Conservation (phyloP, 2,888 invertebrate species). For the Mythimna lalbum region DNA sequence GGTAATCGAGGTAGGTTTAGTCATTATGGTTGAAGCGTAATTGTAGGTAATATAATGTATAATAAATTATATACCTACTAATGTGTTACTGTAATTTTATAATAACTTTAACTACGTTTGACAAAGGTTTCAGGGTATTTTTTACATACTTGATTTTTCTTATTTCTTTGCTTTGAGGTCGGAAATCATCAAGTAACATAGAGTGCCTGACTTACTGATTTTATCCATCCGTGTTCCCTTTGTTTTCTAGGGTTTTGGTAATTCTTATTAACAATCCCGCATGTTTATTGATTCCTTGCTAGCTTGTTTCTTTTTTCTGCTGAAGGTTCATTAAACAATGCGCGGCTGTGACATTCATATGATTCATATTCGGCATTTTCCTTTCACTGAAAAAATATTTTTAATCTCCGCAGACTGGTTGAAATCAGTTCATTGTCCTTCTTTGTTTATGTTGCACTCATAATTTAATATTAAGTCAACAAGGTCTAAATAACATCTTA, state of each 20-base stretch:
- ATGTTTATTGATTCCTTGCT: conserved; percentile 1
- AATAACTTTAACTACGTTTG: neutral
- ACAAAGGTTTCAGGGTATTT: neutral
- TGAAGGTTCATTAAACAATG: neutral
- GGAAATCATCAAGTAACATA: too few relatives aligned
- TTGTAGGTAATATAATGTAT: conserved; percentile 11
- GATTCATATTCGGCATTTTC: conserved; percentile 9
- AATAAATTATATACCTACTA: conserved; percentile 9
- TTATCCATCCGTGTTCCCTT: too few relatives aligned
- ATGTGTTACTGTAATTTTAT: conserved; percentile 1
- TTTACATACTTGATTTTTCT: neutral
- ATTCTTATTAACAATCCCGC: too few relatives aligned
- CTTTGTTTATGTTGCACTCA: conserved; percentile 41
- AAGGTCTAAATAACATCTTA: conserved; percentile 32
- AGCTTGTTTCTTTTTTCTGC: neutral
- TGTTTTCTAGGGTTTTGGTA: too few relatives aligned
- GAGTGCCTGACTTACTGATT: too few relatives aligned
- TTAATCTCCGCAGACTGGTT: conserved; percentile 17
- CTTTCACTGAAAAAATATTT: conserved; percentile 35
- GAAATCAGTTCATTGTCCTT: conserved; percentile 51
- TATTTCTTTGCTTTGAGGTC: too few relatives aligned
- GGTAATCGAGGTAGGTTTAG: conserved; percentile 18
- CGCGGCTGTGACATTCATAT: too few relatives aligned
- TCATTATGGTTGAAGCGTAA: conserved; percentile 7
- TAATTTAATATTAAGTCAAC: conserved; percentile 41